phyloP scores from a whole-genome alignment of 2,797 vertebrate genomes.

The Buceros bicornis region DNA sequence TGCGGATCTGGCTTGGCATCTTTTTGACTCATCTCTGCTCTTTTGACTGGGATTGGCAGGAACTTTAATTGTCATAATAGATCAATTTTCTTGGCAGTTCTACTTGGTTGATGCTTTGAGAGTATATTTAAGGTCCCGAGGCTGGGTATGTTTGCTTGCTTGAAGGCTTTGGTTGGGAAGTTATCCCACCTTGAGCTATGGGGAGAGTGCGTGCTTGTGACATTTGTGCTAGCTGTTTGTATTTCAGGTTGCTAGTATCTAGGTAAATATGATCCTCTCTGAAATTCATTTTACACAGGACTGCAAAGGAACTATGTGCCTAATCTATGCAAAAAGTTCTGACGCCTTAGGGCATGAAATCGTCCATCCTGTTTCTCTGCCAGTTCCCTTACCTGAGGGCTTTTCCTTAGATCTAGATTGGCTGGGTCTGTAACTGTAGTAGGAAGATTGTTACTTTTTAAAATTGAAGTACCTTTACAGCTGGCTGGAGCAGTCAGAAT shows the following conservation, averaged over 20 bases:
- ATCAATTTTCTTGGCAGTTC: not conserved
- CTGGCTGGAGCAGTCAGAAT: not conserved
- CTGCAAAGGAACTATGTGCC: not conserved
- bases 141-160: not conserved
- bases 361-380: not conserved
- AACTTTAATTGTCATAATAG: not conserved
- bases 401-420: conserved; percentile 2
- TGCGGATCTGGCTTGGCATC: not conserved
- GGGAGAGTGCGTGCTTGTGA: not conserved
- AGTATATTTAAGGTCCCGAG: not conserved
- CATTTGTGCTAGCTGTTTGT: not conserved
- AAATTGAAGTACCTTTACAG: not conserved
- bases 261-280: not conserved
- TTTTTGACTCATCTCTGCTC: not conserved
- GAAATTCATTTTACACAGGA: not conserved
- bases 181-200: not conserved
- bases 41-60: not conserved
- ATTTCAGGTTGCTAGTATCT: not conserved
- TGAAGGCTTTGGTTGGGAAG: not conserved
- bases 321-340: not conserved
- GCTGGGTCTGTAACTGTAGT: not conserved
- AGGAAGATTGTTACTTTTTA: not conserved
- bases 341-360: not conserved
- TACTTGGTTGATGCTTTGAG: not conserved
- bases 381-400: conserved; percentile 11